phyloP scores from a whole-genome alignment of 2,797 vertebrate genomes.

The Acipenser transmontanus region DNA sequence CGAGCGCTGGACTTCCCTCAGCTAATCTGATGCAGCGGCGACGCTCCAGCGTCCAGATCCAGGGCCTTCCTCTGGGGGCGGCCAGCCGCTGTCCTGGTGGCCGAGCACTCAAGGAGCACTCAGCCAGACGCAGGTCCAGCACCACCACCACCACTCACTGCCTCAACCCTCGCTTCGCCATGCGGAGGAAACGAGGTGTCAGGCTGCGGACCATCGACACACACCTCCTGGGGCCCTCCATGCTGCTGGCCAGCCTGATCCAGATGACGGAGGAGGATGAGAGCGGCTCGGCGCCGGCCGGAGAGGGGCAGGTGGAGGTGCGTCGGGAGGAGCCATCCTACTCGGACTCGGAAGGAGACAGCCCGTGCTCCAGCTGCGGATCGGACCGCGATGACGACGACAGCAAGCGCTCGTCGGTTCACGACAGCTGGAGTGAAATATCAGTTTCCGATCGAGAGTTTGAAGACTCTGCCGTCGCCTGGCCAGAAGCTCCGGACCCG shows the following conservation, averaged over 20 bases:
- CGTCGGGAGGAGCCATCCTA: slow-evolving; percentile 20
- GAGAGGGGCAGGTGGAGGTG: slow-evolving; percentile 45
- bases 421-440: slow-evolving; percentile 14
- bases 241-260: slow-evolving; percentile 61
- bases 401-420: slow-evolving; percentile 21
- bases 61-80: slow-evolving; percentile 40
- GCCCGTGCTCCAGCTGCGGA: slow-evolving; percentile 21
- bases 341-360: neutral
- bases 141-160: slow-evolving; percentile 50
- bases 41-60: slow-evolving; percentile 56
- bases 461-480: neutral
- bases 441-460: slow-evolving; percentile 20
- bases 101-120: slow-evolving; percentile 15
- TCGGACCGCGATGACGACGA: slow-evolving; percentile 41
- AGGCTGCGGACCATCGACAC: slow-evolving; percentile 41
- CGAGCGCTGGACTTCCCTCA: slow-evolving; percentile 71
- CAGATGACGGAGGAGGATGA: slow-evolving; percentile 48
- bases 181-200: slow-evolving; percentile 39
- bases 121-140: slow-evolving; percentile 65
- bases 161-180: slow-evolving; percentile 61
- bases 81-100: neutral
- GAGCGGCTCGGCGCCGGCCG: slow-evolving; percentile 10
- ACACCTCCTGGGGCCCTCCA: slow-evolving; percentile 60
- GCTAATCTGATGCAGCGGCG: slow-evolving; percentile 53
- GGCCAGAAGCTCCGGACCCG: neutral